Percentiles rank a stretch among this genome's conserved stretches.
Evolutionary conservation across 2,888 invertebrate genomes (phyloP).

Genomic region (Athrips mouffetella): DNA sequence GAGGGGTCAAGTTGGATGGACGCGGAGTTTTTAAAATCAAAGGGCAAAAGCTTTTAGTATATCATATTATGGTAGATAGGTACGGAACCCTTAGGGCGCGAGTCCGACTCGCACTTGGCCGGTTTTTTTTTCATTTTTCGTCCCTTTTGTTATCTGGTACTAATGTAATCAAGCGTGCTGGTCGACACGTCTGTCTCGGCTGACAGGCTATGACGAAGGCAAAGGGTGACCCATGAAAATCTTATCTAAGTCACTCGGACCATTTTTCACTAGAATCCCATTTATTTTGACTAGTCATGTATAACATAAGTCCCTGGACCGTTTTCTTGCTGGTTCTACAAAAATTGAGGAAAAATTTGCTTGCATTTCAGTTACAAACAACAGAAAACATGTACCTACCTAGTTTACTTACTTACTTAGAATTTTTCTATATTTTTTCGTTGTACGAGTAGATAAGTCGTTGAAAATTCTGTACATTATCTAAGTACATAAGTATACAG

Average conservation of each 20-base stretch:
- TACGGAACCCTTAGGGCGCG: too few species aligned
- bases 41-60: too few species aligned
- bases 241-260: constrained; percentile 17
- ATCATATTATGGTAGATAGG: too few species aligned
- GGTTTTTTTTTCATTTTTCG: neutral
- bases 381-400: too few species aligned
- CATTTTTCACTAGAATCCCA: constrained; percentile 19
- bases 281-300: constrained; percentile 16
- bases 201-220: constrained; percentile 9
- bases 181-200: neutral
- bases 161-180: constrained; percentile 1
- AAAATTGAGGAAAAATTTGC: too few species aligned
- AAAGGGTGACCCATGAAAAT: constrained; percentile 23
- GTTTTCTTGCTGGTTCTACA: neutral
- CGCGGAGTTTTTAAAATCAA: too few species aligned
- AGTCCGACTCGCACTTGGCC: neutral
- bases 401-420: neutral
- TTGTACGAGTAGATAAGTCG: too few species aligned
- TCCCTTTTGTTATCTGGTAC: neutral
- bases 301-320: neutral
- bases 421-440: neutral
- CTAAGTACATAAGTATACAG: too few species aligned
- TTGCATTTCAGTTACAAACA: too few species aligned
- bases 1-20: too few species aligned
- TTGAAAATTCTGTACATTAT: too few species aligned